These are phyloP conservation scores for Muschampia plurimacula DNA, from an alignment of 2,888 invertebrate species.

Conservation along the genomic window DNA sequence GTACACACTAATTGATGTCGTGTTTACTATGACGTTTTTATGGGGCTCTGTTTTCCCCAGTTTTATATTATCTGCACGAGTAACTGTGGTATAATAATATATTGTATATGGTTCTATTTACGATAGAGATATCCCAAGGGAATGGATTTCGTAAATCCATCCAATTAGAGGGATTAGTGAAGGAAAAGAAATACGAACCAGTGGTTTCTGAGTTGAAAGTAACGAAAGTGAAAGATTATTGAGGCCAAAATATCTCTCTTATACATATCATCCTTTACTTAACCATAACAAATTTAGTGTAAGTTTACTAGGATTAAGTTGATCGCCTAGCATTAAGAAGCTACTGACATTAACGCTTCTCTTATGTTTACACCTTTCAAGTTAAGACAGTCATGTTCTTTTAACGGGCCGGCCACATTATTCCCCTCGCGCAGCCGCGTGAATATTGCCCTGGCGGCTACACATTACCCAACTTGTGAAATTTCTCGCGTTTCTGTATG, in stretches of 20 bases:
- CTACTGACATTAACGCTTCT: no score
- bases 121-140: slow-evolving; percentile 3
- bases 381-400: no score
- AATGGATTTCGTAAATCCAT: slow-evolving; percentile 10
- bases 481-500: no score
- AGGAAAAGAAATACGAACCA: background rate
- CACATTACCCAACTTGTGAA: no score
- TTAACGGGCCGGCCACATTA: no score
- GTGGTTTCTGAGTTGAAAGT: background rate
- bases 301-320: no score
- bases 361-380: no score
- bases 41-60: slow-evolving; percentile 6
- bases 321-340: no score
- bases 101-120: slow-evolving; percentile 10
- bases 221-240: background rate
- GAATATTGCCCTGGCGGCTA: no score
- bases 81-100: background rate
- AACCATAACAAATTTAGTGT: no score
- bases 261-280: background rate
- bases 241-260: background rate
- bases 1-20: slow-evolving; percentile 6
- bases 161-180: slow-evolving; percentile 1
- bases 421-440: no score
- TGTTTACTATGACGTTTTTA: slow-evolving; percentile 9
- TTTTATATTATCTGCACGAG: slow-evolving; percentile 2